Evolutionary conservation across 2,113 vertebrate species (phyloP), one percentile per base, ranked within the genome.

Genomic region (Clarias gariepinus): DNA sequence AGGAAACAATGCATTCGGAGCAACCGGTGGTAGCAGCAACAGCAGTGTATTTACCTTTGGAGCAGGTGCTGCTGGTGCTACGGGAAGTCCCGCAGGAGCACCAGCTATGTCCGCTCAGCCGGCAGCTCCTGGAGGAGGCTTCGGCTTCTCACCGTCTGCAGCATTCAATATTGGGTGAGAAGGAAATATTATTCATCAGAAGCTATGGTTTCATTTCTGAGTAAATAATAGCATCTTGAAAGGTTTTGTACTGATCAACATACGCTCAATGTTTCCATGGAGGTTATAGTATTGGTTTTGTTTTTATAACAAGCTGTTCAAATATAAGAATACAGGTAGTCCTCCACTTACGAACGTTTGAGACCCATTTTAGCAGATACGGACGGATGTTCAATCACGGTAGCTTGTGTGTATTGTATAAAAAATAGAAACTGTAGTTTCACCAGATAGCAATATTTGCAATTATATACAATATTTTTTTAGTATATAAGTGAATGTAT

Each of bases 81-180:
- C 93, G 58, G 89, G 93, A 18, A 90, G 89, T 57, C 91, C 93
- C 8, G 8, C 94, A 8, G 88, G 92, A 64, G 87, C 90, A 36
- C 88, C 96, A 36, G 89, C 95, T n/a, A 91, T 95, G 5, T 82
- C 96, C 13, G 83, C 95, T 12, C 96, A 94, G 85, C 88, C 95
- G 63, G 92, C 95, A 13, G 92, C 93, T 73, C 89, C 96, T 21
- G 92, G 94, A 28, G 92, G 92, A 66, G 92, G 93, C 90, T 98
- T 98, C 92, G 73, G 91, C 0, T 98, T 98, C 88, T 87, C 55
- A 89, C 96, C 95, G 91, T 0, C 91, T 47, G 11, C 95, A 0
- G 0, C 91, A 21, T 99, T 99, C 89, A 96, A 95, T 85, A 82
- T 97, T 78, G 98, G 98, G 98, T 99, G 95, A 93, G 95, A 90